These are phyloP conservation scores for Cheilosia vernalis DNA, from an alignment of 2,888 invertebrate genomes.

Conservation along the genomic window DNA sequence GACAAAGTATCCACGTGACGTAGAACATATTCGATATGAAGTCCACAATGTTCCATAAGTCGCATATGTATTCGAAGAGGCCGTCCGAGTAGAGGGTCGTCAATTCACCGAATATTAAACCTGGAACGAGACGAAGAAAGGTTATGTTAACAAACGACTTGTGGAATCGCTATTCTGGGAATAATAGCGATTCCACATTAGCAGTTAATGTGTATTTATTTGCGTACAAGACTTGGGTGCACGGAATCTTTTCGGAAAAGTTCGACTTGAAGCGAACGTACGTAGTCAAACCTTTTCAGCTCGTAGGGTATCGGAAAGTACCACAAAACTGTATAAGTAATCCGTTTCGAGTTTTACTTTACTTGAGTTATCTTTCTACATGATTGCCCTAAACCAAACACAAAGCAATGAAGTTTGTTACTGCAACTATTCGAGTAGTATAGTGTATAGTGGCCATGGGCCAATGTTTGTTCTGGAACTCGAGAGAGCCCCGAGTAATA, in stretches of 20 bases:
- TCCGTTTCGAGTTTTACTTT: neutral
- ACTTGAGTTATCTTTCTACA: neutral
- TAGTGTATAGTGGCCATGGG: neutral
- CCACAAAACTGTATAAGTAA: conserved; percentile 2
- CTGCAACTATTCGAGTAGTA: neutral
- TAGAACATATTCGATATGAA: conserved; percentile 98
- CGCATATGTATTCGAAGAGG: conserved; percentile 94
- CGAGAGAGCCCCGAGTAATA: neutral
- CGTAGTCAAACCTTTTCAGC: neutral
- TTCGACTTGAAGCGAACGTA: neutral
- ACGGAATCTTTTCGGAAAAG: conserved; percentile 19
- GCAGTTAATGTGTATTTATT: neutral
- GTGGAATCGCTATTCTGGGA: conserved; percentile 38
- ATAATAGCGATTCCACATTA: neutral
- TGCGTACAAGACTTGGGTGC: neutral
- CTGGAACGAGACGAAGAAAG: conserved; percentile 83
- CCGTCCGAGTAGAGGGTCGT: conserved; percentile 96
- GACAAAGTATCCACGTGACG: conserved; percentile 94
- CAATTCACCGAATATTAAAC: conserved; percentile 97
- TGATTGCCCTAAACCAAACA: conserved; percentile 2
- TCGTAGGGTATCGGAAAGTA: conserved; percentile 11
- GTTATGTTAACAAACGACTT: neutral
- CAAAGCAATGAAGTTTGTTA: neutral
- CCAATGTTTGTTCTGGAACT: neutral
- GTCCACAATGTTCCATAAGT: conserved; percentile 99